These are phyloP conservation scores for Paratilapia polleni DNA, from an alignment of 2,113 vertebrate species.

Conservation along the genomic window DNA sequence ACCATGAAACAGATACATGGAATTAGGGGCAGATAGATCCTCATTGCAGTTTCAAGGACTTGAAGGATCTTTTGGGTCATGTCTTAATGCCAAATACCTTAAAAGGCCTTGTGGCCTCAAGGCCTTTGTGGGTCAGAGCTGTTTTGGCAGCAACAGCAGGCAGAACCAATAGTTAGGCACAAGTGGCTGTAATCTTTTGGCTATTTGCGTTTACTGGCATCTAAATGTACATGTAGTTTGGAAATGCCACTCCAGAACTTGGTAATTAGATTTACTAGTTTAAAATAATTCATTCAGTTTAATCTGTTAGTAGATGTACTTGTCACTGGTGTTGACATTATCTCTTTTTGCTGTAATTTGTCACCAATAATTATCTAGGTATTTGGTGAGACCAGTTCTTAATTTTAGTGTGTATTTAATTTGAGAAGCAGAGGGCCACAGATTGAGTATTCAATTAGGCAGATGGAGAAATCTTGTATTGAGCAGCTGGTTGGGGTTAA, in stretches of 20 bases:
- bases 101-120: neutral
- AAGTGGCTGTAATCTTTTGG: neutral
- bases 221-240: neutral
- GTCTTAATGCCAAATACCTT: neutral
- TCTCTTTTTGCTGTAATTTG: neutral
- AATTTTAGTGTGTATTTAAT: neutral
- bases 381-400: neutral
- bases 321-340: neutral
- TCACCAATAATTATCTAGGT: neutral
- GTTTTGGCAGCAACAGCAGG: neutral
- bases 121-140: neutral
- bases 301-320: neutral
- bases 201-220: neutral
- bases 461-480: slow-evolving; percentile 18
- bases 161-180: neutral
- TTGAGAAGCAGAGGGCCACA: neutral
- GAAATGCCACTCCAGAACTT: neutral
- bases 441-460: neutral
- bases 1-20: neutral
- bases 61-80: neutral
- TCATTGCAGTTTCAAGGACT: neutral
- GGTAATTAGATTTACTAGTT: neutral
- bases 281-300: neutral
- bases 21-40: neutral
- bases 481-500: slow-evolving; percentile 28